Percentiles rank a stretch among this genome's conserved stretches.
Conservation (phyloP, 1,140 invertebrate species). For the Drosophila sucinea region DNA sequence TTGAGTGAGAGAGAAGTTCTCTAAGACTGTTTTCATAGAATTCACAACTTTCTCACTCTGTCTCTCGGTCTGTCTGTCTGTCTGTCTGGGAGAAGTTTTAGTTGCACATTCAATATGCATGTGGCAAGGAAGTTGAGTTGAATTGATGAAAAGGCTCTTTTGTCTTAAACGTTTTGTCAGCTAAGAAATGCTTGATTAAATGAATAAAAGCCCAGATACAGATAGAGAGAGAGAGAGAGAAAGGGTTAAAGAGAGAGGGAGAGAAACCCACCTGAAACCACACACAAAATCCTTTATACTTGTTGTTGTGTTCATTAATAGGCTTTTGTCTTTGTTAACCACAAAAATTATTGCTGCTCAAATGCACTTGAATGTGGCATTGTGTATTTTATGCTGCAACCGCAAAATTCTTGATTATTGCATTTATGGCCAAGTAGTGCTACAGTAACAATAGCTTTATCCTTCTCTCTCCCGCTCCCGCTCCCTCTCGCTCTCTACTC, state of each 20-base stretch:
- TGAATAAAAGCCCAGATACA: conserved; percentile 62
- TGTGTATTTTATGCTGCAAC: conserved; percentile 42
- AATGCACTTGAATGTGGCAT: conserved; percentile 76
- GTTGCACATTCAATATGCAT: conserved; percentile 22
- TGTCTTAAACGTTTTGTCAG: conserved; percentile 67
- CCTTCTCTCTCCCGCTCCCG: conserved; percentile 3
- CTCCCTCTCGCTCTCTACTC: neutral
- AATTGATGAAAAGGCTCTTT: conserved; percentile 56
- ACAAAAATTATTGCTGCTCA: conserved; percentile 80
- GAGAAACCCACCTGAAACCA: neutral
- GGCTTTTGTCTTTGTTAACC: conserved; percentile 79
- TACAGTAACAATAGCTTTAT: conserved; percentile 17
- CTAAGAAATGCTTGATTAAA: conserved; percentile 72
- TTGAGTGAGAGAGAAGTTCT: neutral
- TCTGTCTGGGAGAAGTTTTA: conserved; percentile 5
- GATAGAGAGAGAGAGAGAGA: conserved; percentile 9
- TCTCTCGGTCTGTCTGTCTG: neutral
- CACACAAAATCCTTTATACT: conserved; percentile 33
- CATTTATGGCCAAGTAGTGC: conserved; percentile 47
- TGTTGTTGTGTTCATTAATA: conserved; percentile 73
- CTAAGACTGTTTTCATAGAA: conserved; percentile 3
- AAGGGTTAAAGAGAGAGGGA: neutral
- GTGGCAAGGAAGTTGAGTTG: conserved; percentile 27
- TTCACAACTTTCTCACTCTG: neutral
- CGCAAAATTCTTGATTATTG: conserved; percentile 76